Conservation (phyloP, 2,113 vertebrate species). For the Myiopsitta monachus region DNA sequence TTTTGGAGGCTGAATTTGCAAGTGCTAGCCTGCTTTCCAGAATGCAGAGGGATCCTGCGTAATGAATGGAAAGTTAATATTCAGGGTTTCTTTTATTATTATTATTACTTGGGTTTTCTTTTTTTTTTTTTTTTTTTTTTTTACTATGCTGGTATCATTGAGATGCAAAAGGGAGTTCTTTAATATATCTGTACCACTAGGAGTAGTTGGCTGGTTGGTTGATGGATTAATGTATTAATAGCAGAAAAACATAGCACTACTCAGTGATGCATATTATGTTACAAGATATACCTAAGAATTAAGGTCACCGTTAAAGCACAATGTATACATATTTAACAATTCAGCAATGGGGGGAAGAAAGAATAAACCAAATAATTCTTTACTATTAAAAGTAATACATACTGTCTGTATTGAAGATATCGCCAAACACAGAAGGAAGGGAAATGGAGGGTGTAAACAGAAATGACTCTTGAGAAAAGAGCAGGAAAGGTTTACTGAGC, state of each 20-base stretch:
- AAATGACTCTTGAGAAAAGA: background rate
- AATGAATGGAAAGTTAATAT: background rate
- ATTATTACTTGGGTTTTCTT: no score
- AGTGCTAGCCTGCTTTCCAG: background rate
- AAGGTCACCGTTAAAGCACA: background rate
- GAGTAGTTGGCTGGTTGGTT: background rate
- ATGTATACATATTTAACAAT: background rate
- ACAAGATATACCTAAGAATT: background rate
- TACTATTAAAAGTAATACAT: background rate
- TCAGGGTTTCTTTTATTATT: no score
- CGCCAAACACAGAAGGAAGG: background rate
- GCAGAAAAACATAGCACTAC: background rate
- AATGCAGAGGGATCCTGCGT: background rate
- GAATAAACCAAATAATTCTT: fast-evolving
- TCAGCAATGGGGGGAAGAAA: background rate
- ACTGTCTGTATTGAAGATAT: background rate
- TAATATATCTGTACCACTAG: background rate
- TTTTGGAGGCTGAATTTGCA: background rate
- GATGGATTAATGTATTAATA: background rate
- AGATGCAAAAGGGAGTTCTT: background rate
- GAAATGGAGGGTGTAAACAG: background rate
- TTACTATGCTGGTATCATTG: background rate
- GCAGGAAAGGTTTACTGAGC: background rate
- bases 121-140: background rate
- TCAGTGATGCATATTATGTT: background rate